phyloP scores from a whole-genome alignment of 2,797 vertebrate genomes.

The Hippoglossus hippoglossus region DNA sequence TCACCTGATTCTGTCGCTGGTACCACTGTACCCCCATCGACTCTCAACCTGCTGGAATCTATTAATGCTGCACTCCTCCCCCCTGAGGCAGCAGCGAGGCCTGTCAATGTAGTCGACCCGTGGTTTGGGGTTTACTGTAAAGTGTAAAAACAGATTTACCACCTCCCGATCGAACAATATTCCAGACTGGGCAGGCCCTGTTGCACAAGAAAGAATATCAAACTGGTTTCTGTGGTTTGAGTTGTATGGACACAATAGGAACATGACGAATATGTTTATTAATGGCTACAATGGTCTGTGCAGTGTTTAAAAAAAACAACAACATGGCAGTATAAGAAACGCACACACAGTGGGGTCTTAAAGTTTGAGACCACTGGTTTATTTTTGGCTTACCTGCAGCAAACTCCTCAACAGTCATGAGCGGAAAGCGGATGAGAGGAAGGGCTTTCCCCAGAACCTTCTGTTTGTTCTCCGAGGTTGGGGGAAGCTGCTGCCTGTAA shows the following conservation, averaged over 20 bases:
- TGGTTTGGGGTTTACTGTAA: constrained; percentile 99
- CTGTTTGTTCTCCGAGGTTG: constrained; percentile 93
- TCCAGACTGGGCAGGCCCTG: constrained; percentile 95
- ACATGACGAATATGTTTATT: constrained; percentile 47
- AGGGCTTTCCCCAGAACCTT: constrained; percentile 94
- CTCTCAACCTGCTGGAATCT: constrained; percentile 99
- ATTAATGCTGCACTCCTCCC: constrained; percentile 97
- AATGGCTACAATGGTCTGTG: constrained; percentile 29
- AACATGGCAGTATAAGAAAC: constrained; percentile 1
- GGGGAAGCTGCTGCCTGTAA: constrained; percentile 94
- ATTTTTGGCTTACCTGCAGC: constrained; percentile 88
- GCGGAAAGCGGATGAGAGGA: constrained; percentile 95
- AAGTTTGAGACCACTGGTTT: neutral
- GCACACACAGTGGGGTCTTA: neutral
- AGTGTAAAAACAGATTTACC: constrained; percentile 98
- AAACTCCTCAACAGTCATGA: constrained; percentile 99
- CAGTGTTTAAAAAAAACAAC: neutral
- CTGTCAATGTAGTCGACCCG: constrained; percentile 97
- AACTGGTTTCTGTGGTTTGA: constrained; percentile 76
- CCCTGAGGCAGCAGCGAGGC: constrained; percentile 96
- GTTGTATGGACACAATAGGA: constrained; percentile 64
- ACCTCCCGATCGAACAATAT: constrained; percentile 95
- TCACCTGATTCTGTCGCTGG: constrained; percentile 97
- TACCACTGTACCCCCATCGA: constrained; percentile 99
- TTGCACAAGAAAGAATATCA: constrained; percentile 83